These are phyloP conservation scores for Poeciliopsis retropinna DNA, from an alignment of 2,113 vertebrate species.

Conservation along the genomic window DNA sequence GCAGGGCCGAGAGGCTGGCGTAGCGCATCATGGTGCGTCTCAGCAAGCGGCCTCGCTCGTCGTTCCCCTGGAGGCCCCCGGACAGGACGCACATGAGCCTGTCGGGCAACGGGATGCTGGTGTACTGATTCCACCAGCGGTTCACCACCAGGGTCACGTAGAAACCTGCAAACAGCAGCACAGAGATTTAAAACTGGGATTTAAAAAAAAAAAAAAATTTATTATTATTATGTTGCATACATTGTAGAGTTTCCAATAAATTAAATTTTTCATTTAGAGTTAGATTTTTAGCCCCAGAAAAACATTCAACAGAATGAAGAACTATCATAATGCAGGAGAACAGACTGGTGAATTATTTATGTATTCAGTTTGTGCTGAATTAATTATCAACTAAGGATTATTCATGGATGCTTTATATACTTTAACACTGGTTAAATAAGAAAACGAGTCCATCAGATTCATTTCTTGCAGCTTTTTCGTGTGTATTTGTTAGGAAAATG, in stretches of 20 bases:
- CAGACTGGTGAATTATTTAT: too few relatives aligned
- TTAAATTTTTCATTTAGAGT: background rate
- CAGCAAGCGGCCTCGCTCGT: constrained; percentile 88
- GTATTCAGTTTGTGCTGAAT: too few relatives aligned
- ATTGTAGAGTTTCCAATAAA: background rate
- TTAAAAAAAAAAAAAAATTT: too few relatives aligned
- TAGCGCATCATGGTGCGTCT: constrained; percentile 92
- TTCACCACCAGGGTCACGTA: constrained; percentile 94
- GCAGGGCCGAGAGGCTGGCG: constrained; percentile 86
- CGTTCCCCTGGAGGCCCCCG: constrained; percentile 84
- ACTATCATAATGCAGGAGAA: too few relatives aligned
- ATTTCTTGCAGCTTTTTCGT: background rate
- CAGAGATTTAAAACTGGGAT: background rate
- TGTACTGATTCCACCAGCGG: constrained; percentile 95
- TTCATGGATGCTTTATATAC: background rate
- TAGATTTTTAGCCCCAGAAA: background rate
- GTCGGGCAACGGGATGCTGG: constrained; percentile 88
- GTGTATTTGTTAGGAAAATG: background rate
- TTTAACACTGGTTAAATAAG: background rate
- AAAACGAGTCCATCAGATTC: background rate
- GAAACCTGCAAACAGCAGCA: constrained; percentile 81
- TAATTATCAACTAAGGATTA: too few relatives aligned
- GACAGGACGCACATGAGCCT: constrained; percentile 87
- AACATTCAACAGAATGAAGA: too few relatives aligned
- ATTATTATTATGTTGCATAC: background rate